These are phyloP conservation scores for Coreoperca whiteheadi DNA, from an alignment of 2,113 vertebrate genomes.

Conservation along the genomic window DNA sequence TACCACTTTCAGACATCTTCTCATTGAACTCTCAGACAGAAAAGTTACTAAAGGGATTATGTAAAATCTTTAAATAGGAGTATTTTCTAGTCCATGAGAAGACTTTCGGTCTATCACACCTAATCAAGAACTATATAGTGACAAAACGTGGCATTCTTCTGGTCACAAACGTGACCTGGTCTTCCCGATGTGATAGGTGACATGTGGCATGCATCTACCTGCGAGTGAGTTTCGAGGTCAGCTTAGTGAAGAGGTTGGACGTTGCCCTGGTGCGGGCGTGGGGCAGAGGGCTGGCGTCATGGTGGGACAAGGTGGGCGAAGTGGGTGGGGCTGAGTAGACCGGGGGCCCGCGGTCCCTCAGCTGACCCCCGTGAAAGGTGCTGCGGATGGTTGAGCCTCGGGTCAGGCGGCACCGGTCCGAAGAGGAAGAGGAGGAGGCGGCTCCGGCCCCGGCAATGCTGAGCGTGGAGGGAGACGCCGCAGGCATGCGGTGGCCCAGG, in stretches of 20 bases:
- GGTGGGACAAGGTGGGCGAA: slow-evolving; percentile 91
- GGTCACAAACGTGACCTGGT: too few relatives aligned
- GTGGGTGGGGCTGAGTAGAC: slow-evolving; percentile 91
- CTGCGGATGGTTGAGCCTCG: slow-evolving; percentile 92
- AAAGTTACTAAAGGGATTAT: too few relatives aligned
- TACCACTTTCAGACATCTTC: too few relatives aligned
- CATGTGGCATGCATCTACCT: slow-evolving; percentile 79
- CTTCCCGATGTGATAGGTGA: neutral
- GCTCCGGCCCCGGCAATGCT: slow-evolving; percentile 87
- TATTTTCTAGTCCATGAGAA: neutral
- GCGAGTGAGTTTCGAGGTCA: slow-evolving; percentile 96
- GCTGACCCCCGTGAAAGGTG: slow-evolving; percentile 95
- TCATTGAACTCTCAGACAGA: too few relatives aligned
- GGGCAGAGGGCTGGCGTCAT: slow-evolving; percentile 86
- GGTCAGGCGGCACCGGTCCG: slow-evolving; percentile 90
- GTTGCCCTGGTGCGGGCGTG: slow-evolving; percentile 90
- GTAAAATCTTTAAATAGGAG: neutral
- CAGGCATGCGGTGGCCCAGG: slow-evolving; percentile 83
- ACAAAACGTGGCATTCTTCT: neutral
- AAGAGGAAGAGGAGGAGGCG: slow-evolving; percentile 84
- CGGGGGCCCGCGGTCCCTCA: slow-evolving; percentile 88
- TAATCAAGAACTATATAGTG: neutral
- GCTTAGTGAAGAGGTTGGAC: slow-evolving; percentile 95
- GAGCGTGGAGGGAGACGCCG: slow-evolving; percentile 90
- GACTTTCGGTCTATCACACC: neutral